Percentiles rank a stretch among this genome's conserved stretches.
Evolutionary conservation across 2,888 invertebrate genomes (phyloP).

Genomic region (Dichetophora obliterata): DNA sequence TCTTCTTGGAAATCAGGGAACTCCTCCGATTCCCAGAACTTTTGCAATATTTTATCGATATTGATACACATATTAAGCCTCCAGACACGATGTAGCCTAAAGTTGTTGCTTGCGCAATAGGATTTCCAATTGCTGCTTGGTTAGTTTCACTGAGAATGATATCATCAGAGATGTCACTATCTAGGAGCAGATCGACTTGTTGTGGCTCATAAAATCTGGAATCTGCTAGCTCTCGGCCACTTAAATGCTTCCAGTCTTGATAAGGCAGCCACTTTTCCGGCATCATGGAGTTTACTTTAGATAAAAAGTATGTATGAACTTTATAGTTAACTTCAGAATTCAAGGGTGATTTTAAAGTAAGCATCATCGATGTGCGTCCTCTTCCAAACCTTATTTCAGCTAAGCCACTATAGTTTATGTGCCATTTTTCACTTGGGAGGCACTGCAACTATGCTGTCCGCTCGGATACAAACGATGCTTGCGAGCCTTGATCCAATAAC

Average conservation of each 20-base stretch:
- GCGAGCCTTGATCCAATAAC: constrained; percentile 11
- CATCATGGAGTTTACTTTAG: not conserved
- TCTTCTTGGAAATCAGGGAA: not conserved
- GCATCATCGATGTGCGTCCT: not conserved
- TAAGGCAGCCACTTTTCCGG: not conserved
- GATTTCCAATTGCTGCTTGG: not conserved
- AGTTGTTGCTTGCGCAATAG: no score
- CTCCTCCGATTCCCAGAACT: constrained; percentile 32
- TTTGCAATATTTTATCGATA: no score
- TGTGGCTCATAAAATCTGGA: no score
- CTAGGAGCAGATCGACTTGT: no score
- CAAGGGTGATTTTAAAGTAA: not conserved
- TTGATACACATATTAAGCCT: no score
- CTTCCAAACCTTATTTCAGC: not conserved
- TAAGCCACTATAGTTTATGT: not conserved
- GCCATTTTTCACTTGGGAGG: not conserved
- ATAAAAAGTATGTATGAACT: constrained; percentile 19
- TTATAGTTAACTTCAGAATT: no score
- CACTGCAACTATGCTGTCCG: not conserved
- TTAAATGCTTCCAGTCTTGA: not conserved
- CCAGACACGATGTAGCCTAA: no score
- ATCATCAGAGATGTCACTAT: constrained; percentile 32
- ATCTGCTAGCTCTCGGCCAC: constrained; percentile 30
- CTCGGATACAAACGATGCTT: not conserved
- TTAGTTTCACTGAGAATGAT: constrained; percentile 6